Evolutionary conservation across 2,888 invertebrate species (phyloP).

Genomic region (Athetis lepigone): DNA sequence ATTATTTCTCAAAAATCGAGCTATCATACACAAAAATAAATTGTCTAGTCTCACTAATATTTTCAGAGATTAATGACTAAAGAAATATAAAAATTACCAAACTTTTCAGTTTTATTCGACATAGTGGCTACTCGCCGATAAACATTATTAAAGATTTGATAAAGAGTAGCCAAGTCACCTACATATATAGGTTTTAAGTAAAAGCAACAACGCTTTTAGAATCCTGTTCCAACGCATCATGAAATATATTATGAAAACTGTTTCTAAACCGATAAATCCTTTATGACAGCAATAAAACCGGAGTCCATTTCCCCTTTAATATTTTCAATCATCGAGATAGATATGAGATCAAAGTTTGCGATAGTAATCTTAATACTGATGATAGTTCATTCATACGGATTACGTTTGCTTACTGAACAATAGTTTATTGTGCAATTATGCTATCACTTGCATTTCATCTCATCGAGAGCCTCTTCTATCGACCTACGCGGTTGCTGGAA

Average conservation of each 20-base stretch:
- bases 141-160: too few species aligned
- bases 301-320: conserved; percentile 63
- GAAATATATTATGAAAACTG: conserved; percentile 30
- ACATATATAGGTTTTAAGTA: conserved; percentile 10
- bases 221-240: conserved; percentile 29
- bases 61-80: too few species aligned
- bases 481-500: conserved; percentile 64
- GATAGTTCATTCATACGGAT: conserved; percentile 83
- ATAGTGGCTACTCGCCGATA: too few species aligned
- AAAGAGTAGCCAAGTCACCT: too few species aligned
- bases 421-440: conserved; percentile 86
- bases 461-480: conserved; percentile 75
- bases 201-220: conserved; percentile 16
- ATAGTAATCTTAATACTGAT: conserved; percentile 77
- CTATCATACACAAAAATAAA: too few species aligned
- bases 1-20: too few species aligned
- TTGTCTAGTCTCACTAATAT: too few species aligned
- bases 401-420: conserved; percentile 80
- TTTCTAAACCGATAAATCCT: conserved; percentile 73
- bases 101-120: neutral
- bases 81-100: too few species aligned
- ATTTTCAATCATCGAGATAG: conserved; percentile 74
- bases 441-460: conserved; percentile 86
- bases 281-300: conserved; percentile 69
- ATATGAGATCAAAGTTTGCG: conserved; percentile 64